A percentile compares a stretch with the other conserved stretches of the same genome.
Conservation (phyloP, 1,140 invertebrate species). For the Brachionus paranguensis region DNA sequence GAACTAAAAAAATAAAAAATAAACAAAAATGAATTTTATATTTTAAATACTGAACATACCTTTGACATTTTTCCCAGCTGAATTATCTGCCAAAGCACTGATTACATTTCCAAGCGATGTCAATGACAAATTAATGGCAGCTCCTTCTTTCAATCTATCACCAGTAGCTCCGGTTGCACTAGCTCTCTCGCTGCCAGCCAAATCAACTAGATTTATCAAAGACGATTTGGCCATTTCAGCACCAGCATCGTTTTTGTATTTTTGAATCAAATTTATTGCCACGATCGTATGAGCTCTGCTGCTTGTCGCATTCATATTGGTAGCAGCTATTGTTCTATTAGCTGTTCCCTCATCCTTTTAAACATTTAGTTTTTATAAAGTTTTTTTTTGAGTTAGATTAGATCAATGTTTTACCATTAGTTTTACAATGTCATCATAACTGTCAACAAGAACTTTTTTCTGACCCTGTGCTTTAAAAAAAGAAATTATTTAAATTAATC, state of each 20-base stretch:
- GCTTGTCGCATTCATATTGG: constrained; percentile 66
- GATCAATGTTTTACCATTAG: constrained; percentile 51
- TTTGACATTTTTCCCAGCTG: constrained; percentile 35
- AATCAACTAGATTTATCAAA: constrained; percentile 62
- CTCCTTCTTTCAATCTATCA: constrained; percentile 63
- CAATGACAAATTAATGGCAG: constrained; percentile 63
- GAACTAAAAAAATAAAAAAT: constrained; percentile 48
- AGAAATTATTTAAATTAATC: background rate
- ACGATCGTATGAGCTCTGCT: constrained; percentile 65
- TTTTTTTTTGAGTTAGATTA: background rate
- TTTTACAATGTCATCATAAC: constrained; percentile 59
- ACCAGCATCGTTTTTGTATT: constrained; percentile 57
- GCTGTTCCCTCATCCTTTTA: constrained; percentile 58
- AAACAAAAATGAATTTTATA: background rate
- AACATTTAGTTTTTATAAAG: too few species aligned
- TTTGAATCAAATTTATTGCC: constrained; percentile 61
- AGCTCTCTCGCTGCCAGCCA: constrained; percentile 63
- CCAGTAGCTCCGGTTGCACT: constrained; percentile 61
- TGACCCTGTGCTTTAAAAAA: constrained; percentile 59
- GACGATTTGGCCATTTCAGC: constrained; percentile 61
- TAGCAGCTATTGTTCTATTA: constrained; percentile 62
- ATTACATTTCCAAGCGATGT: constrained; percentile 63
- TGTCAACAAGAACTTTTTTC: constrained; percentile 57
- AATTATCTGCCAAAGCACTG: constrained; percentile 55
- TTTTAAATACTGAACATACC: background rate